These are phyloP conservation scores for Leucophenga varia DNA, from an alignment of 1,140 invertebrate genomes.

Conservation along the genomic window DNA sequence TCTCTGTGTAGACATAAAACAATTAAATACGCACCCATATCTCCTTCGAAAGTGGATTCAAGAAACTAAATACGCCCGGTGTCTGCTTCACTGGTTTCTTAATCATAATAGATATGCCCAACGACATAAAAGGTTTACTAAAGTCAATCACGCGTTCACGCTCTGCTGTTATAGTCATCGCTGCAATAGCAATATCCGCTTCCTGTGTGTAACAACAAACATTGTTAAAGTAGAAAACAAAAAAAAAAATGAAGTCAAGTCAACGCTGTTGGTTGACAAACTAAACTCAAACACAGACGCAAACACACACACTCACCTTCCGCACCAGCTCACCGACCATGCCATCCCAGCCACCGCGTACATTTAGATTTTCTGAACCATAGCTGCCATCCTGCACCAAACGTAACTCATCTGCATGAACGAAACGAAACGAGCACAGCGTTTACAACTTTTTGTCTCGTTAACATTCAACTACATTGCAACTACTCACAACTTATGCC, in stretches of 20 bases:
- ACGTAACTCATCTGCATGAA: slow-evolving; percentile 71
- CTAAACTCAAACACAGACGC: slow-evolving; percentile 1
- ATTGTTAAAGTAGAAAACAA: not conserved
- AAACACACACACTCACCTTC: slow-evolving; percentile 67
- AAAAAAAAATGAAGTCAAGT: no score
- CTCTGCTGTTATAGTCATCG: slow-evolving; percentile 92
- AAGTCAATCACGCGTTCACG: slow-evolving; percentile 94
- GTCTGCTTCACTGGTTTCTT: slow-evolving; percentile 94
- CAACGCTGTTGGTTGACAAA: not conserved
- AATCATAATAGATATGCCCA: slow-evolving; percentile 97
- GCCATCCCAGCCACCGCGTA: slow-evolving; percentile 85
- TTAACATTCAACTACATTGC: not conserved
- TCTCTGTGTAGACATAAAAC: not conserved
- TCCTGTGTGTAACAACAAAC: slow-evolving; percentile 66
- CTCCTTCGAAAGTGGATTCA: slow-evolving; percentile 94
- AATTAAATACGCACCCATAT: slow-evolving; percentile 83
- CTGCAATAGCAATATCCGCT: slow-evolving; percentile 93
- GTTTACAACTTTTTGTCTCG: not conserved
- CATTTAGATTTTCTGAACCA: slow-evolving; percentile 75
- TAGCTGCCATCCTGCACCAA: slow-evolving; percentile 83
- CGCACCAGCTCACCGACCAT: slow-evolving; percentile 94
- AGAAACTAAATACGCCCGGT: slow-evolving; percentile 93
- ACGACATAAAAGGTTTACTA: slow-evolving; percentile 96
- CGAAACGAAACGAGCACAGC: slow-evolving; percentile 1
- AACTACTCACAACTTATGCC: slow-evolving; percentile 79